Conservation (phyloP, 2,113 vertebrate genomes). For the Hippocampus barbouri region DNA sequence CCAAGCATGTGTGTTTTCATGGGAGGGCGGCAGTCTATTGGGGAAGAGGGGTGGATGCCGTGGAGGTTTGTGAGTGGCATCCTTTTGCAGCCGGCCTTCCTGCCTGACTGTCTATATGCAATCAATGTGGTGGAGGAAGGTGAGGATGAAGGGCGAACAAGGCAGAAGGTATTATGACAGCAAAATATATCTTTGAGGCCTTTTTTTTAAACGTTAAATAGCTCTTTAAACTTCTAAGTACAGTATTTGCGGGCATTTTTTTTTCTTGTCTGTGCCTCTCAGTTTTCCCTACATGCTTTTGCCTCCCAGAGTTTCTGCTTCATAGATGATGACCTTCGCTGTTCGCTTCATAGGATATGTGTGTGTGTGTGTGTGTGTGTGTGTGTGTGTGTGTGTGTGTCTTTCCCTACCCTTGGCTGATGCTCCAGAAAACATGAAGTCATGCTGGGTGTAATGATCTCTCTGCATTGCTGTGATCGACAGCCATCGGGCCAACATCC, state of each 20-base stretch:
- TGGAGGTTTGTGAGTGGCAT: slow-evolving; percentile 39
- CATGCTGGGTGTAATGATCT: slow-evolving; percentile 46
- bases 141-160: slow-evolving; percentile 18
- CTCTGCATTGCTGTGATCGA: slow-evolving; percentile 41
- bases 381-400: neutral
- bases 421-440: slow-evolving; percentile 47
- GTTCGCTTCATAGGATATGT: slow-evolving; percentile 24
- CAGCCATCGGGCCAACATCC: slow-evolving; percentile 29
- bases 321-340: slow-evolving; percentile 34
- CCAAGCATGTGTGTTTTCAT: slow-evolving; percentile 22
- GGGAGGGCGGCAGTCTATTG: slow-evolving; percentile 10
- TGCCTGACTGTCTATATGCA: slow-evolving; percentile 43
- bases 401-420: slow-evolving; percentile 41
- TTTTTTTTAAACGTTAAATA: slow-evolving; percentile 38
- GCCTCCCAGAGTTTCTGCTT: slow-evolving; percentile 42
- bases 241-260: slow-evolving; percentile 15
- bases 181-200: slow-evolving; percentile 14
- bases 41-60: slow-evolving; percentile 33
- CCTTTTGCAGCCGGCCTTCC: slow-evolving; percentile 34
- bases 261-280: slow-evolving; percentile 16
- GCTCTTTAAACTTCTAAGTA: slow-evolving; percentile 33
- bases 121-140: slow-evolving; percentile 57
- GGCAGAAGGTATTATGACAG: slow-evolving; percentile 26
- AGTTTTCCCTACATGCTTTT: slow-evolving; percentile 6
- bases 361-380: neutral